Conservation (phyloP, 1,140 invertebrate genomes). For the Halesus radiatus region DNA sequence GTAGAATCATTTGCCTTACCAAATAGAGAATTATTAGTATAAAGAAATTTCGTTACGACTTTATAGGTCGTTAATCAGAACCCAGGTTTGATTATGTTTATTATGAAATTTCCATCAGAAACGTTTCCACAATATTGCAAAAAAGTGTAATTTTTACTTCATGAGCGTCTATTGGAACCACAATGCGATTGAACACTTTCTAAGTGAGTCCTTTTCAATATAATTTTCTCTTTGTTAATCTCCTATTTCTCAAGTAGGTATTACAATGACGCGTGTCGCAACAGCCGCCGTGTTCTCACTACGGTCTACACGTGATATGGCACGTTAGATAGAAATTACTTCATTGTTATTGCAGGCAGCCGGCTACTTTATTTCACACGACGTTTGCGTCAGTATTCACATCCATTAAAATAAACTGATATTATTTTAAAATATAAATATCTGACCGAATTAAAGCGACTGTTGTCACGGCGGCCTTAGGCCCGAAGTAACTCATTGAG, state of each 20-base stretch:
- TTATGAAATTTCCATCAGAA: no score
- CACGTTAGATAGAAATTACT: slow-evolving; percentile 33
- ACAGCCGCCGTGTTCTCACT: slow-evolving; percentile 36
- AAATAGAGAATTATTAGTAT: no score
- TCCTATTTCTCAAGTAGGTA: slow-evolving; percentile 48
- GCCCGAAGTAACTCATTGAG: not conserved
- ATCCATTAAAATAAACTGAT: slow-evolving; percentile 32
- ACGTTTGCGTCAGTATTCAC: slow-evolving; percentile 37
- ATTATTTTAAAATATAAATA: slow-evolving; percentile 30
- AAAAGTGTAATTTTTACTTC: no score
- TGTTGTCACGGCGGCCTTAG: not conserved
- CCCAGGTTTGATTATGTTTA: no score
- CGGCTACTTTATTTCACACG: slow-evolving; percentile 36
- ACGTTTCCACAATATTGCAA: no score
- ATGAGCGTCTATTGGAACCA: not conserved
- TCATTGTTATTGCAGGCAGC: slow-evolving; percentile 32
- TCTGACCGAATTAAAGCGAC: not conserved
- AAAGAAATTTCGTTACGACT: no score
- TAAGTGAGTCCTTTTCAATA: slow-evolving; percentile 41
- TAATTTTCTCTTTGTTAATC: slow-evolving; percentile 51
- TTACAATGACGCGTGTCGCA: slow-evolving; percentile 40
- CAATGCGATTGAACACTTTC: slow-evolving; percentile 33
- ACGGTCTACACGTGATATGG: slow-evolving; percentile 13
- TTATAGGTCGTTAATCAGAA: no score
- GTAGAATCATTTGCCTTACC: no score